Evolutionary conservation across 2,113 vertebrate genomes (phyloP), one percentile per base, ranked within the genome.

Genomic region (Passer domesticus): DNA sequence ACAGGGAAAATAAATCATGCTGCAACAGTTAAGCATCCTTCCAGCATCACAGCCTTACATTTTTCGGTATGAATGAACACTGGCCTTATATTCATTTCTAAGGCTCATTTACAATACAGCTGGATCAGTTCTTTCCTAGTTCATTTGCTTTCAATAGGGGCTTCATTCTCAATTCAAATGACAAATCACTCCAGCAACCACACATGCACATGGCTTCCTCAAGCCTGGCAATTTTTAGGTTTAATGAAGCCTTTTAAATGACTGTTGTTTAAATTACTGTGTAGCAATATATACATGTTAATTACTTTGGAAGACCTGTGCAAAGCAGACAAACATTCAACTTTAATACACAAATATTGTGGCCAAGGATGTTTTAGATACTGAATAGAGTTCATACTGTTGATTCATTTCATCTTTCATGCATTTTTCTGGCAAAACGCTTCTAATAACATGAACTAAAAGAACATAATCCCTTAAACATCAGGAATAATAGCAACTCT

Each of bases 381-480:
- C 22, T 44, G 25, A 91, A 66, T 7, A 69, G 35, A 55, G 44
- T 37, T 92, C 15, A 52, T 77, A 52, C 13, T 77, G 78, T 67
- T 73, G 44, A 83, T 82, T 86, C 0, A 1, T 83, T 93, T 86
- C 18, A 75, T 87, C 52, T 81, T 88, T 62, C n/a, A 90, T 93
- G 20, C 27, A 14, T 87, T 94, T 92, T 95, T 69, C 76, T 72
- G 31, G 73, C 62, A 96, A 90, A 86, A 92, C 64, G 49, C 64
- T 92, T 82, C 44, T 75, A 95, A 75, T 52, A 62, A 79, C 70
- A 77, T 75, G 66, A 95, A 87, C 73, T 72, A 82, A 82, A 96
- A 79, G 49, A 88, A 87, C 39, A 58, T 93, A 96, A 95, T 96
- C 86, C 69, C 49, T 92, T 93, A 90, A 94, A 96, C 23, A 90